Conservation (phyloP, 1,140 invertebrate species). For the Cardiocondyla obscurior region DNA sequence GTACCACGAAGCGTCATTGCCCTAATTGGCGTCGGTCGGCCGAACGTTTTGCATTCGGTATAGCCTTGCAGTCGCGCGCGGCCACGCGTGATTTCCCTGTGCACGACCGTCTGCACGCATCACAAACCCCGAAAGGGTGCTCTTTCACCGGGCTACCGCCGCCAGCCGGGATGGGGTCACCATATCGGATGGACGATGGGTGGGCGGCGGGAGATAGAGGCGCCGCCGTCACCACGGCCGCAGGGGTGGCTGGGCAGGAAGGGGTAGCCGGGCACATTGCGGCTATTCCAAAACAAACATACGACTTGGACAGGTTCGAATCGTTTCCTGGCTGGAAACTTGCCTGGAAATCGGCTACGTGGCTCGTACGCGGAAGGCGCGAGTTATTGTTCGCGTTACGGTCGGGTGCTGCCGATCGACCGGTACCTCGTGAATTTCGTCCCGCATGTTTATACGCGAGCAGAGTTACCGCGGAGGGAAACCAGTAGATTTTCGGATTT, state of each 20-base stretch:
- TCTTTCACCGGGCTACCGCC: conserved; percentile 74
- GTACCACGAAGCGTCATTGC: conserved; percentile 74
- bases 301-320: conserved; percentile 66
- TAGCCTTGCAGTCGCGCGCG: conserved; percentile 78
- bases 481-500: neutral
- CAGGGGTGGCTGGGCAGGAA: neutral
- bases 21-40: conserved; percentile 79
- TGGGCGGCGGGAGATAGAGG: conserved; percentile 61
- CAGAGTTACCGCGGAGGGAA: neutral
- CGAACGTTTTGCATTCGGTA: conserved; percentile 78
- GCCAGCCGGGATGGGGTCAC: neutral
- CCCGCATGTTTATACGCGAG: neutral
- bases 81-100: conserved; percentile 80
- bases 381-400: conserved; percentile 59
- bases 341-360: conserved; percentile 65
- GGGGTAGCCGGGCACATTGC: conserved; percentile 53
- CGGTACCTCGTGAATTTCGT: conserved; percentile 28
- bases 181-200: conserved; percentile 51
- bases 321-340: conserved; percentile 68
- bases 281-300: conserved; percentile 71
- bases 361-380: conserved; percentile 20
- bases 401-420: conserved; percentile 31
- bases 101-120: conserved; percentile 81
- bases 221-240: neutral
- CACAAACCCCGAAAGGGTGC: conserved; percentile 81